phyloP scores from a whole-genome alignment of 2,113 vertebrate species.

The Cheilinus undulatus region DNA sequence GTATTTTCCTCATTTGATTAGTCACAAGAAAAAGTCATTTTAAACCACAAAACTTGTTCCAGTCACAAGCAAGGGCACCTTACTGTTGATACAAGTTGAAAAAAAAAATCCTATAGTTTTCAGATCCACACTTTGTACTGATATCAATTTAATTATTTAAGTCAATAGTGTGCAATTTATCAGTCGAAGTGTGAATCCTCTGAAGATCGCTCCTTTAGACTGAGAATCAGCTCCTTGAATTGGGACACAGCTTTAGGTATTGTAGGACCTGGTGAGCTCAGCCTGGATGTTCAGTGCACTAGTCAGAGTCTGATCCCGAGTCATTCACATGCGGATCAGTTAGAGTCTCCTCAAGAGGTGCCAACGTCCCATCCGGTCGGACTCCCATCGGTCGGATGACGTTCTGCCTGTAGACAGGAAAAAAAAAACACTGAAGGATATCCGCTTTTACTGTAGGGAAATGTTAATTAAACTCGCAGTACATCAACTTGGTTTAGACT shows the following conservation, averaged over 20 bases:
- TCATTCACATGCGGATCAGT: constrained; percentile 81
- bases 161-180: too few relatives aligned
- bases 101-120: too few relatives aligned
- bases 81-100: too few relatives aligned
- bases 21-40: too few relatives aligned
- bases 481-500: not conserved
- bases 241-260: constrained; percentile 49
- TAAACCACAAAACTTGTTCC: not conserved
- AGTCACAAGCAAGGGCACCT: too few relatives aligned
- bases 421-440: not conserved
- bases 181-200: too few relatives aligned
- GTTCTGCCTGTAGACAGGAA: constrained; percentile 88
- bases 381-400: constrained; percentile 97
- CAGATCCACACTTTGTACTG: too few relatives aligned
- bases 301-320: constrained; percentile 94
- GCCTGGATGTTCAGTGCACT: constrained; percentile 50
- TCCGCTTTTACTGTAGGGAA: too few relatives aligned
- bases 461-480: not conserved
- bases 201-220: constrained; percentile 5
- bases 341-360: constrained; percentile 92
- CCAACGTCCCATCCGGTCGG: constrained; percentile 92
- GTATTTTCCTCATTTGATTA: too few relatives aligned
- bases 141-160: too few relatives aligned
- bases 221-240: constrained; percentile 33
- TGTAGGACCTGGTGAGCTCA: constrained; percentile 5